Evolutionary conservation across 2,797 vertebrate species (phyloP), one percentile per base, ranked within the genome.

Genomic region (Anguilla marmorata): DNA sequence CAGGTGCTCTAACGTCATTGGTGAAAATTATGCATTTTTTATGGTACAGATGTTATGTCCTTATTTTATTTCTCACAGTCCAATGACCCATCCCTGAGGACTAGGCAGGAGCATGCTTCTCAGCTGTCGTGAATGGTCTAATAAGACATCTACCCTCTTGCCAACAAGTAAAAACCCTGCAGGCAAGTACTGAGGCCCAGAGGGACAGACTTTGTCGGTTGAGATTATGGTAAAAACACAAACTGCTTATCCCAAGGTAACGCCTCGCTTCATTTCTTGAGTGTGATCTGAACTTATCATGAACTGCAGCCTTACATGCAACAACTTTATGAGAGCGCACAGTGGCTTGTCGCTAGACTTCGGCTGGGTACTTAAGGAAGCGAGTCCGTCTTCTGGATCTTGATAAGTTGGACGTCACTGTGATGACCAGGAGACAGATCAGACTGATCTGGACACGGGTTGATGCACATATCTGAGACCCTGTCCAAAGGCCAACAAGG

Each of bases 241-340:
- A 60, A 63, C 14, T 33, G 56, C 56, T 63, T 30, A 84, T 54
- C 54, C 19, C 3, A 63, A 60, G 37, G 45, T 24, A 14, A 50
- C 14, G n/a, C 16, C 60, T 69, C 41, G n/a, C 27, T 72, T 11
- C 0, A 86, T 48, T 72, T 72, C 9, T 8, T 16, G 19, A 37
- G 72, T 80, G 85, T 7, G 16, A 50, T 45, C 63, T 86, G 85
- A 86, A 86, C 66, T 37, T 50, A 30, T 8, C 45, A n/a, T 86
- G 85, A 79, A 86, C 69, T 8, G 30, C 14, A 30, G 3, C 6
- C n/a, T 27, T 52, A 16, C 27, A 30, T n/a, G 79, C n/a, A 86
- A 56, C 41, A 50, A 86, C 50, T 50, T 76, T 79, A 74, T 2
- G 48, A 24, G n/a, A 54, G 50, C 50, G 54, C 48, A 86, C 27